Conservation (phyloP, 2,113 vertebrate species). For the Nothobranchius kuhntae region DNA sequence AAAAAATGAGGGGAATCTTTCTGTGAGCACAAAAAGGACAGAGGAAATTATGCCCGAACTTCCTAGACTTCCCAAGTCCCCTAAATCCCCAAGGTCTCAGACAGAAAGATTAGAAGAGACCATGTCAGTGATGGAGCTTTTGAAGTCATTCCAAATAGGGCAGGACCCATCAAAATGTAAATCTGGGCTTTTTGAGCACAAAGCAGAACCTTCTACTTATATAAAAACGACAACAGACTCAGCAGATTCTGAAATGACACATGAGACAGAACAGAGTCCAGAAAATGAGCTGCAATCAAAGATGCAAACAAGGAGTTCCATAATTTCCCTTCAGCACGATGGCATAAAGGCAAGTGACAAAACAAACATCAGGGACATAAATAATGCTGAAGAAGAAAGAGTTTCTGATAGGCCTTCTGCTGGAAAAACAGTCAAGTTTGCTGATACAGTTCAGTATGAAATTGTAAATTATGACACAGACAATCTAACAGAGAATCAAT, state of each 20-base stretch:
- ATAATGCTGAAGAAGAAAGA: constrained; percentile 15
- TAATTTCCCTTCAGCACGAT: constrained; percentile 7
- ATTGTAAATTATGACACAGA: constrained; percentile 9
- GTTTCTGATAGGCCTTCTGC: constrained; percentile 12
- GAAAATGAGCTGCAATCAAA: constrained; percentile 23
- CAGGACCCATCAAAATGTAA: constrained; percentile 93
- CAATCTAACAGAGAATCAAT: constrained; percentile 75
- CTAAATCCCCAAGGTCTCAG: constrained; percentile 79
- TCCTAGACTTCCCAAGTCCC: constrained; percentile 79
- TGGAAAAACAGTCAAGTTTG: constrained; percentile 46
- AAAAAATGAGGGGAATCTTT: constrained; percentile 43
- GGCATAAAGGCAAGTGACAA: constrained; percentile 9
- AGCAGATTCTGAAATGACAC: constrained; percentile 16
- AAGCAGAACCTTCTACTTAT: constrained; percentile 59
- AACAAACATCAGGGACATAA: constrained; percentile 8
- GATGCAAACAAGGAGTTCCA: constrained; percentile 9
- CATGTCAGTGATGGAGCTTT: constrained; percentile 94
- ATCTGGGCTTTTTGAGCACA: constrained; percentile 93
- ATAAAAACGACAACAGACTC: constrained; percentile 36
- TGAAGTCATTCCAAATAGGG: constrained; percentile 96
- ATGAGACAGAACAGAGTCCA: constrained; percentile 13
- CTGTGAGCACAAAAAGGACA: constrained; percentile 41
- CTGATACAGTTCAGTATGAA: constrained; percentile 23
- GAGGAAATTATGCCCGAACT: constrained; percentile 72
- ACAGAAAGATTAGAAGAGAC: constrained; percentile 93